These are phyloP conservation scores for Bombus difficillimus DNA, from an alignment of 1,140 invertebrate genomes.

Conservation along the genomic window DNA sequence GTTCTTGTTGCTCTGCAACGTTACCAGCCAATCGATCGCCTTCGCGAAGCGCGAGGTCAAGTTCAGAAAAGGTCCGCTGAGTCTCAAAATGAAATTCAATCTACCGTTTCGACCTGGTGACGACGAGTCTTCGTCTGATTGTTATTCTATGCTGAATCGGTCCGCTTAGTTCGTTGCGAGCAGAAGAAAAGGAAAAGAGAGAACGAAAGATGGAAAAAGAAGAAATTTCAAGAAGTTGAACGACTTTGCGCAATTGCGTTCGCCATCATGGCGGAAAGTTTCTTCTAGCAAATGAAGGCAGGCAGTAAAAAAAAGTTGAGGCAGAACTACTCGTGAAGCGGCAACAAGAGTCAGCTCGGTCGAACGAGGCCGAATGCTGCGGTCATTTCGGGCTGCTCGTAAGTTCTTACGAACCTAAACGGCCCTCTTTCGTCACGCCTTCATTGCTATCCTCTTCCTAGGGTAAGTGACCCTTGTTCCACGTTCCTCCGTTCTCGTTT, in stretches of 20 bases:
- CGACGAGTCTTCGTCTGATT: background rate
- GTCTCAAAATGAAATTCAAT: conserved; percentile 1
- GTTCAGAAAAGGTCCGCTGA: background rate
- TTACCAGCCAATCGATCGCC: conserved; percentile 6
- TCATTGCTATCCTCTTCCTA: background rate
- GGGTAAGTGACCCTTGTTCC: conserved; percentile 15
- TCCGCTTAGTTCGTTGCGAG: background rate
- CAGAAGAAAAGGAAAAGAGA: too few relatives aligned
- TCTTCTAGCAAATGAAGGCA: conserved; percentile 32
- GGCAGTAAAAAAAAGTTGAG: background rate
- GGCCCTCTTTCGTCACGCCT: conserved; percentile 24
- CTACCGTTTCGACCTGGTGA: background rate
- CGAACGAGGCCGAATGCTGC: conserved; percentile 47
- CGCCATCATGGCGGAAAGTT: conserved; percentile 26
- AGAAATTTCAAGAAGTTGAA: conserved; percentile 12
- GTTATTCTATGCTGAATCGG: background rate
- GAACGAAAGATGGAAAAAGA: too few relatives aligned
- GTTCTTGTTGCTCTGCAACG: too few relatives aligned
- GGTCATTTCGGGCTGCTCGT: conserved; percentile 31
- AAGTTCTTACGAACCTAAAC: conserved; percentile 21
- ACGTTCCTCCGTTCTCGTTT: background rate
- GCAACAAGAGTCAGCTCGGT: conserved; percentile 40
- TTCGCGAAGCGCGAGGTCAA: background rate
- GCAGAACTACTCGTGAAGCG: conserved; percentile 47
- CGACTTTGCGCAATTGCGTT: conserved; percentile 27